Percentiles rank a stretch among this genome's conserved stretches.
phyloP scores from a whole-genome alignment of 2,113 vertebrate genomes.

The Tonatia bakeri region DNA sequence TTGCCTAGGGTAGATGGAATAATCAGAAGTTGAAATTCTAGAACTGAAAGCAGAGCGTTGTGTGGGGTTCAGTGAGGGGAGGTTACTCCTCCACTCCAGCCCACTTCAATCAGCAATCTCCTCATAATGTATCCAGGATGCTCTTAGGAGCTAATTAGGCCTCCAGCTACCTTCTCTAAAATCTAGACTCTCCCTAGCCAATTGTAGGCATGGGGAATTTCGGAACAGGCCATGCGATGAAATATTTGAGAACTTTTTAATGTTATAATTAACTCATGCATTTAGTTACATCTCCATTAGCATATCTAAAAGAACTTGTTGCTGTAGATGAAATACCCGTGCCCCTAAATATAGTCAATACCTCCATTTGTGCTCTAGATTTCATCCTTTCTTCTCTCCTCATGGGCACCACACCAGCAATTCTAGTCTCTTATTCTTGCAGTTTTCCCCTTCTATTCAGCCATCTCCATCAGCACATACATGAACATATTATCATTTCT shows the following conservation, averaged over 20 bases:
- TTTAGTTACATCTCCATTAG: background rate
- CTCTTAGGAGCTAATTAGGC: slow-evolving; percentile 1
- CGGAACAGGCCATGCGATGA: background rate
- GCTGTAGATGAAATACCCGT: background rate
- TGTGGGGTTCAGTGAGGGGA: too few relatives aligned
- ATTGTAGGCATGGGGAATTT: background rate
- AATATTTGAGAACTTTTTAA: background rate
- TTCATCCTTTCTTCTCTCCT: background rate
- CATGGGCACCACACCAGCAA: background rate
- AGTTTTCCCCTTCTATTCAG: background rate
- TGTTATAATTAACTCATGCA: background rate
- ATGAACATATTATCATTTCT: background rate
- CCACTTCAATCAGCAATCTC: background rate
- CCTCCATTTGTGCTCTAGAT: background rate
- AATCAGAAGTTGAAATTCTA: background rate
- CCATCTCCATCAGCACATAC: background rate
- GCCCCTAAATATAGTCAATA: background rate
- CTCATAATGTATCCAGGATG: background rate
- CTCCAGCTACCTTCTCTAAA: background rate
- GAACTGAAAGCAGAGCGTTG: background rate
- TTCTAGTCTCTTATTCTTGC: background rate
- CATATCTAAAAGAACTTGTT: background rate
- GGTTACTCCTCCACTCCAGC: background rate
- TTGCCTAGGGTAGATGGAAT: background rate
- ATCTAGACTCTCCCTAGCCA: background rate